These are phyloP conservation scores for Sclerurus mexicanus DNA, from an alignment of 2,113 vertebrate species.

Conservation along the genomic window DNA sequence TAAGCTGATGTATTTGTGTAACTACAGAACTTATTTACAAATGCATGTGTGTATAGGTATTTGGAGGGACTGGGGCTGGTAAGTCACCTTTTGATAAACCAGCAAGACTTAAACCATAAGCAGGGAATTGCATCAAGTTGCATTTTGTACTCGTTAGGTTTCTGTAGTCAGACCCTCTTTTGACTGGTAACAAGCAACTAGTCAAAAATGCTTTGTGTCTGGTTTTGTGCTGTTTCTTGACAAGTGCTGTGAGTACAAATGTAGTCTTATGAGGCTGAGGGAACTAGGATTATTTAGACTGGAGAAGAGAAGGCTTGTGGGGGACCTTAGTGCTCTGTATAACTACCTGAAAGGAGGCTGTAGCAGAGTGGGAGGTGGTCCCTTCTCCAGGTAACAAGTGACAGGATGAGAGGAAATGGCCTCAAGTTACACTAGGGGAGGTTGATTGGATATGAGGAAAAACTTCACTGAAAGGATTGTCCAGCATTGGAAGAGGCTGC, in stretches of 20 bases:
- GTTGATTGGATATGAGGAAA: neutral
- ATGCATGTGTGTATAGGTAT: fast-evolving
- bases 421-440: neutral
- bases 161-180: neutral
- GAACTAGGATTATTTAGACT: neutral
- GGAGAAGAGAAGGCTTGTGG: neutral
- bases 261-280: neutral
- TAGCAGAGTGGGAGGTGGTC: neutral
- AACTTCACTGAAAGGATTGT: neutral
- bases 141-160: neutral
- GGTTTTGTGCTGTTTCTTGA: neutral
- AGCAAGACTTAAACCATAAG: neutral
- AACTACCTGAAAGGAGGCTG: neutral
- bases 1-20: neutral
- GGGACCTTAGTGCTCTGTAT: neutral
- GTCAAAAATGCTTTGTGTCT: neutral
- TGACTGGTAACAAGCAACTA: neutral
- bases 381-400: neutral
- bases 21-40: neutral
- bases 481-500: neutral
- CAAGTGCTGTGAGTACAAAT: neutral
- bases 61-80: neutral
- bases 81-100: neutral
- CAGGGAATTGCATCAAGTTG: neutral
- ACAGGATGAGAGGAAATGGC: neutral